Evolutionary conservation across 1,140 invertebrate species (phyloP), one percentile per base, ranked within the genome.

Genomic region (Drosophila mojavensis): DNA sequence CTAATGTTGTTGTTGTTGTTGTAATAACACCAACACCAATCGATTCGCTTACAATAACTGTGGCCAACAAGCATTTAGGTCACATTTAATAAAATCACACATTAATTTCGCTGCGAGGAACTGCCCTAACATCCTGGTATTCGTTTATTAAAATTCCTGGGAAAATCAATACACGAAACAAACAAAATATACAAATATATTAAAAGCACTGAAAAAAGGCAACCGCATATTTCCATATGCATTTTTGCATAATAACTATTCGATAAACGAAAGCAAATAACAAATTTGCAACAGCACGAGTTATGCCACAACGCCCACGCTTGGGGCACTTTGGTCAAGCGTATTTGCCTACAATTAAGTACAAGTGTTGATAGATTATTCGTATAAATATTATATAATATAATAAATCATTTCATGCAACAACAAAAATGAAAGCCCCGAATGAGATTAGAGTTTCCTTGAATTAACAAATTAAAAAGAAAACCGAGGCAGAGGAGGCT

Each of bases 21-120:
- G 45, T 61, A 68, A 69, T 51, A 75, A 70, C 36, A 39, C 9
- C 68, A 82, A 79, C 76, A 33, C 26, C 79, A 62, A 53, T 77
- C 88, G 71, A 75, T 78, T 78, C 58, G 28, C 20, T 58, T 51
- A 47, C 65, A 78, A 78, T 75, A 66, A 70, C 33, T 43, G 47
- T 50, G 41, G 30, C 33, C 30, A 41, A 55, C 41, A 45, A 33
- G n/a, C 10, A 55, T 55, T 48, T 59, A 20, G 28, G 43, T 5
- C 26, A 33, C 11, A 5, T 36, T 61, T 10, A 50, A 26, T 48
- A 30, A 48, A 50, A 26, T 26, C 47, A 13, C 17, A 39, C 4
- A 30, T 47, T 13, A 30, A 28, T 33, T 15, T 15, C 9, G 5
- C 15, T 15, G n/a, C n/a, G 10, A 43, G 41, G 1, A 15, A 0